Conservation (phyloP, 2,888 invertebrate genomes). For the Cephus runcator region DNA sequence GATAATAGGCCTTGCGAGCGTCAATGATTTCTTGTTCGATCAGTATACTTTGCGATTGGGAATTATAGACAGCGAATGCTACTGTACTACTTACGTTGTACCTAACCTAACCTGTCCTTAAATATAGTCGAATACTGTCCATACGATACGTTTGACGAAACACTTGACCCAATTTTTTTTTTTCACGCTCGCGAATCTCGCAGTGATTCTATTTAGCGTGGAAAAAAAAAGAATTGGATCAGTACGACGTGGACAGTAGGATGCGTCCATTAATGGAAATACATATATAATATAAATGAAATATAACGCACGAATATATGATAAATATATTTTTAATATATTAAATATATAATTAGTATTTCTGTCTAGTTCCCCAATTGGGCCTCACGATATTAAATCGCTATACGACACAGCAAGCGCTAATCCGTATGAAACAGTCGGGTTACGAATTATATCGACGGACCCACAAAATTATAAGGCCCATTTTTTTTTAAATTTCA, state of each 20-base stretch:
- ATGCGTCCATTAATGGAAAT: not conserved
- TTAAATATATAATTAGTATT: too few species aligned
- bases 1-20: not conserved
- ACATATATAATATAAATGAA: not conserved
- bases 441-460: too few species aligned
- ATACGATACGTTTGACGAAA: slow-evolving; percentile 10
- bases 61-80: not conserved
- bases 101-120: not conserved
- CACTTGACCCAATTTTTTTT: slow-evolving; percentile 39
- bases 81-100: too few species aligned
- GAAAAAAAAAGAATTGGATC: not conserved
- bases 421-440: too few species aligned
- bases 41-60: not conserved
- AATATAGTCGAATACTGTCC: not conserved
- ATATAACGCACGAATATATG: too few species aligned
- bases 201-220: slow-evolving; percentile 10
- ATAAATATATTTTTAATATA: too few species aligned
- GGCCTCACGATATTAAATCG: too few species aligned
- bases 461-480: too few species aligned
- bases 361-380: too few species aligned
- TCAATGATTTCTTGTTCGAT: not conserved
- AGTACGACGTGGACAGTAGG: not conserved
- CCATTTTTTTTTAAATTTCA: too few species aligned
- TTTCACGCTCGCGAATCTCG: slow-evolving; percentile 19
- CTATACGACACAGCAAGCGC: too few species aligned